Evolutionary conservation across 1,140 invertebrate genomes (phyloP), one percentile per base, ranked within the genome.

Genomic region (Danaus melanippus): DNA sequence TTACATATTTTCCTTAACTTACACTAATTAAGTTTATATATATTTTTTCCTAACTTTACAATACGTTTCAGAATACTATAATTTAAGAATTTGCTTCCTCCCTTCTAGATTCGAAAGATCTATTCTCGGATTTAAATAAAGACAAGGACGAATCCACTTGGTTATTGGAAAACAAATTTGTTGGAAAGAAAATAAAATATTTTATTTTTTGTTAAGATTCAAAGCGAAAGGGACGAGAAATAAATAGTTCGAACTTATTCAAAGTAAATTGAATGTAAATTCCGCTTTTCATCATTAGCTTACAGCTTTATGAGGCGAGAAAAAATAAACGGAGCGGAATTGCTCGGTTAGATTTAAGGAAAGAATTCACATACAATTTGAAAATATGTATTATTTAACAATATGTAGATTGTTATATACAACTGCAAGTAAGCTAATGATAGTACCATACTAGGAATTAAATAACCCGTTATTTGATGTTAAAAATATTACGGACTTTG

Each of bases 251-350:
- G 56, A 53, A 45, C 41, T 40, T 53, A 58, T 53, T 58, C 50
- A 52, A 58, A 58, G 53, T 58, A 58, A 58, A 58, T 58, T 53
- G 50, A 42, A 58, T 53, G 56, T 48, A 58, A 58, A 53, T 53
- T 40, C 56, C 45, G 53, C 56, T 58, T 58, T 53, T 58, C 56
- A 58, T 58, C 53, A 58, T 58, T 53, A 58, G 50, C 46, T 40
- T 41, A 49, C 46, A 53, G 56, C 46, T 58, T 58, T 58, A 58
- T 58, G 56, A 42, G 21, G 42, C 50, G 50, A 45, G 39, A 12
- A 21, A 58, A 51, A 58, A 15, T 53, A 53, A 58, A 53, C 48
- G 50, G 50, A 40, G 56, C 46, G 56, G 50, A 58, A 53, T 10
- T 49, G 46, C 40, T 41, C 42, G 53, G 53, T 55, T 55, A 55